Evolutionary conservation across 2,888 invertebrate genomes (phyloP).

Genomic region (Xanthia icteritia): DNA sequence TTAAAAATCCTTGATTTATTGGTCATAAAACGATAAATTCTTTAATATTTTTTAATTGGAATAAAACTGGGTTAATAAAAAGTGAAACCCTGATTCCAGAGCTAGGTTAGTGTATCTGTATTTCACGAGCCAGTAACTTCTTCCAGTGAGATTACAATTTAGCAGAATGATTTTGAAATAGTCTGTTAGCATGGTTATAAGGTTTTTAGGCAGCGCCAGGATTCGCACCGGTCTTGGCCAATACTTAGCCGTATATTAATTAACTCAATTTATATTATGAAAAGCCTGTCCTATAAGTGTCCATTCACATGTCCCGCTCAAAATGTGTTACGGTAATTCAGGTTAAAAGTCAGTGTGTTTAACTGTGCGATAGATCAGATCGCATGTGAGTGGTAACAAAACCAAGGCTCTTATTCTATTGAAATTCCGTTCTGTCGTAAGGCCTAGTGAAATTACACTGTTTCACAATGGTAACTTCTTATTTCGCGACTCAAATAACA

Average conservation of each 20-base stretch:
- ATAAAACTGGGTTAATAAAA: neutral
- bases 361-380: neutral
- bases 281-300: no score
- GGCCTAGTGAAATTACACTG: neutral
- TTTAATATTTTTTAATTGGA: neutral
- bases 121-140: neutral
- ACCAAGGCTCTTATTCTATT: neutral
- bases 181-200: no score
- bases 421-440: neutral
- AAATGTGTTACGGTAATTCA: no score
- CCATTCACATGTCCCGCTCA: no score
- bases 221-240: neutral
- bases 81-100: no score
- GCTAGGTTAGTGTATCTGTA: neutral
- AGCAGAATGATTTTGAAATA: neutral
- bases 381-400: neutral
- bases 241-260: neutral
- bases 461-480: neutral
- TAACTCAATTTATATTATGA: no score
- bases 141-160: neutral
- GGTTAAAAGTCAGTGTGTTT: neutral
- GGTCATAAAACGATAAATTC: neutral
- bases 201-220: no score
- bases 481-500: neutral
- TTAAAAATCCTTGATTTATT: neutral